Evolutionary conservation across 64 coral and sea anemone genomes (phyloP), one percentile per base, ranked within the genome.

Genomic region (Pocillopora damicornis): DNA sequence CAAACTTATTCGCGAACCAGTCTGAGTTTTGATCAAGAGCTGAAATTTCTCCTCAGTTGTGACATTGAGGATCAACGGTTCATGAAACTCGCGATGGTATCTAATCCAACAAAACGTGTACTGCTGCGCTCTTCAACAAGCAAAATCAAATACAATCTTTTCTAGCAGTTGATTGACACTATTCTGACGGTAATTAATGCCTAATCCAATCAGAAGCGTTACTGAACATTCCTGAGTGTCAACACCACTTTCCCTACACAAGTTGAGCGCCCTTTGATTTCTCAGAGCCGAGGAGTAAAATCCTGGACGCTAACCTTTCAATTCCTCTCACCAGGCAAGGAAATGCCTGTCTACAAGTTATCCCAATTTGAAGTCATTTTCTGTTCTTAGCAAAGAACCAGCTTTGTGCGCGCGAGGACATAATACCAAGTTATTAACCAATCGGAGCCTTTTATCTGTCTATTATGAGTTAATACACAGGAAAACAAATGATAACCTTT

Each of bases 131-230:
- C 83, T 61, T 88, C 62, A 90, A 97, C 91, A 87, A 71, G 20
- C 83, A 79, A 97, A 93, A 97, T 93, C 93, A 90, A 96, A 96
- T 92, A 96, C 90, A 96, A 92, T 68, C 94, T 92, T 87, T 96
- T 96, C 78, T 90, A 62, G 67, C 34, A 68, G 61, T 56, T 97
- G 94, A 97, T 97, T 97, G 94, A 97, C 94, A 91, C 76, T 77
- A 67, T 61, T 90, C 67, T 76, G 93, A 51, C 78, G 82, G 80
- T 93, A 88, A 97, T 97, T 97, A 90, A 96, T 90, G 91, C 91
- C 18, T 93, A 92, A 86, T 84, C 94, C 94, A 97, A 97, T 97
- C 94, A 97, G 92, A 93, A 80, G 62, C 76, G 79, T 56, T 77
- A 15, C 69, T 79, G 60, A 80, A 83, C 94, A 97, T 97, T 97